phyloP scores from a whole-genome alignment of 2,888 invertebrate genomes.

The Dynastes grantii region DNA sequence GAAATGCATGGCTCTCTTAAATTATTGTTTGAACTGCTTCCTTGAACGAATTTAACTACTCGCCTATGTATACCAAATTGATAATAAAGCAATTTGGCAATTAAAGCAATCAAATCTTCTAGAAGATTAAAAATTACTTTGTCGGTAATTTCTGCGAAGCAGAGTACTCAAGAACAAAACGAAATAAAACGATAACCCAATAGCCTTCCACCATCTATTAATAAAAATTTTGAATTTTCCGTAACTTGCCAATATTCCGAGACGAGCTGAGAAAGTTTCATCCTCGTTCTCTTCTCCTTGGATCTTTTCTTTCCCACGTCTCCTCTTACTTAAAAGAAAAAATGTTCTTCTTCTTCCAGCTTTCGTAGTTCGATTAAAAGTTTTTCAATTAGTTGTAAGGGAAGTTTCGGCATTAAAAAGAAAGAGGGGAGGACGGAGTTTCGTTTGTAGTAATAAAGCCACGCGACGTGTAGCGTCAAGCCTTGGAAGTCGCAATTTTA shows the following conservation, averaged over 20 bases:
- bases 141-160: too few relatives aligned
- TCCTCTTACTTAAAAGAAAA: slow-evolving; percentile 9
- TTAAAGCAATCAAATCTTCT: too few relatives aligned
- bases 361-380: slow-evolving; percentile 53
- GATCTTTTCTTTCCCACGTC: not conserved
- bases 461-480: too few relatives aligned
- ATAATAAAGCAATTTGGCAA: too few relatives aligned
- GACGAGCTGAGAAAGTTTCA: not conserved
- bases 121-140: too few relatives aligned
- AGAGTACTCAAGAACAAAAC: too few relatives aligned
- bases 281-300: not conserved
- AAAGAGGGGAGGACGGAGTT: slow-evolving; percentile 10
- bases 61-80: too few relatives aligned
- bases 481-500: too few relatives aligned
- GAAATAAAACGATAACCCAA: not conserved
- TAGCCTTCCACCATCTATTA: too few relatives aligned
- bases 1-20: too few relatives aligned
- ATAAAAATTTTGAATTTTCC: not conserved
- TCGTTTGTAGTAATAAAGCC: not conserved
- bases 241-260: slow-evolving; percentile 10
- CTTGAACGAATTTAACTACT: too few relatives aligned
- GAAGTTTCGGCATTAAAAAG: slow-evolving; percentile 50
- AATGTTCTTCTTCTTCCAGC: not conserved
- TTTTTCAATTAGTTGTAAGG: slow-evolving; percentile 57
- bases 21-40: too few relatives aligned